These are phyloP conservation scores for Nesogale talazaci DNA, from an alignment of 2,113 vertebrate genomes.

Conservation along the genomic window DNA sequence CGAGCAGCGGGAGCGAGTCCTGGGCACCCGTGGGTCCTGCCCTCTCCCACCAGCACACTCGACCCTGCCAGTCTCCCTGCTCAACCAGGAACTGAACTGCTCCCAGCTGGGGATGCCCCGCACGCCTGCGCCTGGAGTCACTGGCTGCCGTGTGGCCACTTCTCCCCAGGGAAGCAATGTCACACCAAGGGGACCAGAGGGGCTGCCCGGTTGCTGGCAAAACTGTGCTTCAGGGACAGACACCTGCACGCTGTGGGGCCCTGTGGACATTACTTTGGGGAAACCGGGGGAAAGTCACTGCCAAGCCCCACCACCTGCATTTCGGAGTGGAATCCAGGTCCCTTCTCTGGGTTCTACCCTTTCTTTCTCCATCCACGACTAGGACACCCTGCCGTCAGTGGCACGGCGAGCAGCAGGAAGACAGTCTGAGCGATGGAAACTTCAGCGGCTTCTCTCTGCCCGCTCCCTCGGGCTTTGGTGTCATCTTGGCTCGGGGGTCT, in stretches of 20 bases:
- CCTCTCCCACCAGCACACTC: no score
- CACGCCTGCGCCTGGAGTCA: background rate
- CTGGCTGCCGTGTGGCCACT: constrained; percentile 19
- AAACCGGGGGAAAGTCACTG: constrained; percentile 39
- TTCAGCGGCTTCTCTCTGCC: background rate
- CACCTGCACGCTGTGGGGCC: background rate
- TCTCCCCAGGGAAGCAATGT: background rate
- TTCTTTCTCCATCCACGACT: background rate
- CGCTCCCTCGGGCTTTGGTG: background rate
- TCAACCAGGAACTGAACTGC: background rate
- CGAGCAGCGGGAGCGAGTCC: background rate
- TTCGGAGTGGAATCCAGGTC: constrained; percentile 37
- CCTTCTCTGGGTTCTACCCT: constrained; percentile 33
- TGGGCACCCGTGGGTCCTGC: background rate
- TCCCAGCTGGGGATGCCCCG: background rate
- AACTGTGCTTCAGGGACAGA: no score
- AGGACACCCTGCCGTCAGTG: constrained; percentile 1
- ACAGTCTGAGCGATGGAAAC: constrained; percentile 9
- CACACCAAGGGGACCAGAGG: no score
- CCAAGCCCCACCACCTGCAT: background rate
- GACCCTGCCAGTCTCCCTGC: no score
- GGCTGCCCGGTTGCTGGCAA: no score
- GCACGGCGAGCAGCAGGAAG: constrained; percentile 27
- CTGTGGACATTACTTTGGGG: background rate
- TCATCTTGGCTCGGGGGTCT: background rate